Base-by-base conservation (phyloP, 1,140 invertebrate species). In the Pogonomyrmex barbatus region DNA sequence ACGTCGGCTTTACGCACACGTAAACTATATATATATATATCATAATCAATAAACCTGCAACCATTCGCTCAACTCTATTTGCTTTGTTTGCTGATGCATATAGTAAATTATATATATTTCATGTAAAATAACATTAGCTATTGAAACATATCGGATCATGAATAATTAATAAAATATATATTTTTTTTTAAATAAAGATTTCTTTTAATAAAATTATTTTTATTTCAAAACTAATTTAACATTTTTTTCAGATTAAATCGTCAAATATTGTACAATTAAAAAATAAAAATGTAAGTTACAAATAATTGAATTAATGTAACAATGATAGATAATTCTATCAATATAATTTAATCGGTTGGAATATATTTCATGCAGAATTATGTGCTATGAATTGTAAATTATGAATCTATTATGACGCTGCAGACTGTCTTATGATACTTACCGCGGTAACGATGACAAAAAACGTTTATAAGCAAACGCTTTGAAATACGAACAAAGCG, bases 21-120 rank as follows among this genome's bases (percentile, higher is more conserved):
- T 63, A 12, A 68, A 30, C 60, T 52, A n/a, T 24, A 33, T 78
- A 65, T 12, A 79, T 33, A 3, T 24, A 52, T 47, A 30, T 36
- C 4, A 10, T 65, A 33, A 78, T 78, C 76, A 50, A 78, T 78
- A 78, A 78, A 78, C 65, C 45, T 52, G 60, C 33, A 78, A 52
- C 36, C 76, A 78, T 79, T 68, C 24, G 60, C 33, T 78, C 10
- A 78, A 63, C 30, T 67, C 2, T 47, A 50, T 50, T 78, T 30
- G 4, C 33, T 67, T 47, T 45, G 47, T 79, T 67, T 67, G 12
- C 17, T 63, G 45, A 65, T 63, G 9, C 45, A 39, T n/a, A 17
- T 54, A 79, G 47, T 12, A 47, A 67, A 33, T n/a, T 47, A 2
- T 50, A 45, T 47, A 17, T 33, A 63, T 77, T 47, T 39, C 9